Percentiles rank a stretch among this genome's conserved stretches.
phyloP scores from a whole-genome alignment of 2,113 vertebrate species.

The Aptenodytes patagonicus region DNA sequence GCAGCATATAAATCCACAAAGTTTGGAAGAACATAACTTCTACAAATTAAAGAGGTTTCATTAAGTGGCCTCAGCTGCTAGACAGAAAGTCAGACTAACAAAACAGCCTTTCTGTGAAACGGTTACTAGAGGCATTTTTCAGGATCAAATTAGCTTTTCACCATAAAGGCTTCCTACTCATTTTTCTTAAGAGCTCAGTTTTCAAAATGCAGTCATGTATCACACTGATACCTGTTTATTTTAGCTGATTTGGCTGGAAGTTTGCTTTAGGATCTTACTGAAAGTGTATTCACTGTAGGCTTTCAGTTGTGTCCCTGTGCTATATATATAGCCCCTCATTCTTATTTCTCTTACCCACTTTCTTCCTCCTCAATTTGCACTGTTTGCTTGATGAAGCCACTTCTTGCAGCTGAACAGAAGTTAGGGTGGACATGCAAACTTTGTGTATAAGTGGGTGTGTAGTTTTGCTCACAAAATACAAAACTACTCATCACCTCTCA shows the following conservation, averaged over 20 bases:
- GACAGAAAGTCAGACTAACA: background rate
- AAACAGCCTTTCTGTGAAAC: background rate
- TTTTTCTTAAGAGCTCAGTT: background rate
- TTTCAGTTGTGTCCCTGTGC: background rate
- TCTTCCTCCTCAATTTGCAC: background rate
- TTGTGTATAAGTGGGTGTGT: background rate
- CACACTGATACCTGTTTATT: background rate
- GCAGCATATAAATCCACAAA: background rate
- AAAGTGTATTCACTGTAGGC: background rate
- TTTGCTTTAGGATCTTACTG: background rate
- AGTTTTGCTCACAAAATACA: background rate
- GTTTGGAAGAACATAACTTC: background rate
- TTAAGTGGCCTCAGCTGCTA: background rate
- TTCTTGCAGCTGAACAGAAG: background rate
- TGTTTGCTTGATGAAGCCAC: background rate
- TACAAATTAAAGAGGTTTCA: background rate
- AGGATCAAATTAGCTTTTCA: background rate
- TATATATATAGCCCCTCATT: background rate
- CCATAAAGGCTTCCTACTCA: background rate
- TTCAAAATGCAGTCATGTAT: background rate
- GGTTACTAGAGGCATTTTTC: background rate
- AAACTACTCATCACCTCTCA: background rate
- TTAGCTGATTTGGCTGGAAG: background rate
- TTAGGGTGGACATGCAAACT: background rate
- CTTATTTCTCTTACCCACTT: background rate